Evolutionary conservation across 2,113 vertebrate species (phyloP).

Genomic region (Capreolus pygargus): DNA sequence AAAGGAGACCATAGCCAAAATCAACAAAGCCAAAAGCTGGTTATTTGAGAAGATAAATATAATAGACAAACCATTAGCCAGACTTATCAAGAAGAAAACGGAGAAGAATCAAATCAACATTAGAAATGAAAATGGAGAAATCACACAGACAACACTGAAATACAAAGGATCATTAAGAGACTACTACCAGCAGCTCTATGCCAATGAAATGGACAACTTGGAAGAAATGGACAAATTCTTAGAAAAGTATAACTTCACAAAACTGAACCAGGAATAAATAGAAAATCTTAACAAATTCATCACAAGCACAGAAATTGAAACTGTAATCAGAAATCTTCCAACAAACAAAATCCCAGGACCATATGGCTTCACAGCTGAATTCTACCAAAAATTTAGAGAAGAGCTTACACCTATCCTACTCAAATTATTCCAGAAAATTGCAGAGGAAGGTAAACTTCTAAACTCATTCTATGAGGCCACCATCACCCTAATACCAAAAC

Average conservation of each 20-base stretch:
- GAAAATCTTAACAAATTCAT: not conserved
- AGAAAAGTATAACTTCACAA: not conserved
- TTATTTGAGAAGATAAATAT: not conserved
- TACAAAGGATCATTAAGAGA: not conserved
- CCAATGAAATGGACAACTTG: not conserved
- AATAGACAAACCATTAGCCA: not conserved
- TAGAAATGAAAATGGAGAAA: not conserved
- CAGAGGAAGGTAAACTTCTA: not conserved
- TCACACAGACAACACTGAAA: not conserved
- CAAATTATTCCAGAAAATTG: not conserved
- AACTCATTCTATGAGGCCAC: not conserved
- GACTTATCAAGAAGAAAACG: not conserved
- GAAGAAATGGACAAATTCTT: not conserved
- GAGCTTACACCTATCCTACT: not conserved
- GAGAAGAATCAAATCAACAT: not conserved
- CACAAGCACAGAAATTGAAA: not conserved
- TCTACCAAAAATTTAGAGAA: not conserved
- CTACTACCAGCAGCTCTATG: not conserved
- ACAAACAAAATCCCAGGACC: not conserved
- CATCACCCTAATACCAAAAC: not conserved
- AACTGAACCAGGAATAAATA: not conserved
- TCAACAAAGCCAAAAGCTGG: not conserved
- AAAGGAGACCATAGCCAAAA: not conserved
- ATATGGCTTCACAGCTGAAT: not conserved
- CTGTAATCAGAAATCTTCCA: not conserved